These are phyloP conservation scores for Platichthys flesus DNA, from an alignment of 2,113 vertebrate genomes.

Conservation along the genomic window DNA sequence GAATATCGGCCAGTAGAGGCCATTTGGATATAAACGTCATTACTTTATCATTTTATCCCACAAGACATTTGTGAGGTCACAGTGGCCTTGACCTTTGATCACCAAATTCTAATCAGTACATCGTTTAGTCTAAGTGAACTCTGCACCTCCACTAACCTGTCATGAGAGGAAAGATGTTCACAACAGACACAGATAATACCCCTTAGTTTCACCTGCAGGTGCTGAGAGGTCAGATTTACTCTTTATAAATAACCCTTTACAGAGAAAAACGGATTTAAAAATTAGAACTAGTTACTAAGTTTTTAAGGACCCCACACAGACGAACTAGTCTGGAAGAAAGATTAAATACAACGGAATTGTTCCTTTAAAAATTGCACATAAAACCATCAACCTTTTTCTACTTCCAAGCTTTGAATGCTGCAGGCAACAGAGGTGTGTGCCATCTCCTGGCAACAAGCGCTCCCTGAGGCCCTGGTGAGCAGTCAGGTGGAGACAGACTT, in stretches of 20 bases:
- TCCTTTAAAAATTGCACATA: constrained; percentile 9
- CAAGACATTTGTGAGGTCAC: neutral
- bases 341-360: constrained; percentile 1
- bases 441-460: constrained; percentile 73
- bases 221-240: no score
- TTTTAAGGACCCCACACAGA: constrained; percentile 4
- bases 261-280: constrained; percentile 9
- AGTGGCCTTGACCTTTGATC: no score
- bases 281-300: neutral
- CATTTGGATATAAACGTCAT: neutral
- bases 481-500: constrained; percentile 62
- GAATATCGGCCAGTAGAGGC: no score
- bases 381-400: constrained; percentile 27
- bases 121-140: no score
- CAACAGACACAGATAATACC: no score
- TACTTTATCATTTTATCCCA: neutral
- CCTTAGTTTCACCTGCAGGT: no score
- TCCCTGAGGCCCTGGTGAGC: constrained; percentile 51
- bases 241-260: neutral
- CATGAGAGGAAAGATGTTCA: no score
- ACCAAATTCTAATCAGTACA: no score
- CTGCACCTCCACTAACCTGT: no score
- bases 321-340: neutral
- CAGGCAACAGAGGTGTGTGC: constrained; percentile 55
- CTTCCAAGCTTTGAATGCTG: constrained; percentile 46